Evolutionary conservation across 2,113 vertebrate species (phyloP).

Genomic region (Chloropsis cyanopogon): DNA sequence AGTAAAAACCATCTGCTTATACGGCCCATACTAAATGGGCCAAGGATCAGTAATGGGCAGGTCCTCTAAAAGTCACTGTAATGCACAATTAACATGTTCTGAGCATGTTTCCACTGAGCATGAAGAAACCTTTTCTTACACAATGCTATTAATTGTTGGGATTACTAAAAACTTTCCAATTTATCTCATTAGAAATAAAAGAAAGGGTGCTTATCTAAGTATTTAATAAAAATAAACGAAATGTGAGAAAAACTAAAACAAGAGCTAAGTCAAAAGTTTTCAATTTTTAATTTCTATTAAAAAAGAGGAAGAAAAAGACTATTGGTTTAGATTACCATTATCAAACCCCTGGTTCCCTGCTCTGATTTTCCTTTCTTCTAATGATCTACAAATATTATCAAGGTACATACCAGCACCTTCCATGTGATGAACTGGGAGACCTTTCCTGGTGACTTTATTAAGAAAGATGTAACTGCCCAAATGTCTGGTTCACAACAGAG

Average conservation of each 20-base stretch:
- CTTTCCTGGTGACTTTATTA: neutral
- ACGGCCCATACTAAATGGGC: neutral
- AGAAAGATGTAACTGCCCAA: neutral
- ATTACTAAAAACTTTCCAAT: neutral
- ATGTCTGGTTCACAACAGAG: neutral
- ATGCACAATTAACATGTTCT: neutral
- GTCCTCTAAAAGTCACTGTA: neutral
- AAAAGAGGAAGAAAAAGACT: neutral
- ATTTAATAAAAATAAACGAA: neutral
- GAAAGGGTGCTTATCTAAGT: neutral
- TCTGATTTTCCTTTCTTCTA: neutral
- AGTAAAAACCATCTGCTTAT: fast-evolving
- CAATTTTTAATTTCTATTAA: neutral
- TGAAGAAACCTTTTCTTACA: neutral
- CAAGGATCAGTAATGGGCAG: neutral
- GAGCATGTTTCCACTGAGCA: neutral
- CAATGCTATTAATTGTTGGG: neutral
- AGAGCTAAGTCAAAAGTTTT: neutral
- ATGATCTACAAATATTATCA: neutral
- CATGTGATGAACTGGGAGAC: neutral
- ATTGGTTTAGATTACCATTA: neutral
- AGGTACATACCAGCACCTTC: neutral
- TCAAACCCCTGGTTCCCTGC: neutral
- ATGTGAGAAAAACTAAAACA: neutral
- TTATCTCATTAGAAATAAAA: neutral